A percentile compares a stretch with the other conserved stretches of the same genome.
Evolutionary conservation across 35 echinoderm and acorn worm species (phyloP).

Genomic region (Eucidaris tribuloides): DNA sequence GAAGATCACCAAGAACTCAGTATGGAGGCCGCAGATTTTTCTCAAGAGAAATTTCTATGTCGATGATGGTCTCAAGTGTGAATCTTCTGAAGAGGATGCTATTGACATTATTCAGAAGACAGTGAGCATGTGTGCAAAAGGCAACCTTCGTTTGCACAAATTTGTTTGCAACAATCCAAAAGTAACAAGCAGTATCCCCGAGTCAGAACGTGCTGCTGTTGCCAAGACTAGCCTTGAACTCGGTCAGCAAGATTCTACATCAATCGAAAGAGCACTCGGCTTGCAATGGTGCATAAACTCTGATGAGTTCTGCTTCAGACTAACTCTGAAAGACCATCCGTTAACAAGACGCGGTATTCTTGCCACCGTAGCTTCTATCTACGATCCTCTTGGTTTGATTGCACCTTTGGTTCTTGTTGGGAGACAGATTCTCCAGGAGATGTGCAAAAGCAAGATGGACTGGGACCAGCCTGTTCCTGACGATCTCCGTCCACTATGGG

Average conservation of each 20-base stretch:
- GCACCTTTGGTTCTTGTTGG: conserved; percentile 34
- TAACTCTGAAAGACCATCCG: not conserved
- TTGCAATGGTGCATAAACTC: conserved; percentile 35
- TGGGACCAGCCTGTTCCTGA: no score
- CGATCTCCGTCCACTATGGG: no score
- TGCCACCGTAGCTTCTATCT: not conserved
- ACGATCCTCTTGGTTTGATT: not conserved
- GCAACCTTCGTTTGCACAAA: not conserved
- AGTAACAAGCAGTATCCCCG: conserved; percentile 5
- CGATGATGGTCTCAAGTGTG: not conserved
- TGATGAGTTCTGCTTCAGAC: conserved; percentile 35
- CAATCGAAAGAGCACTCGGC: conserved; percentile 51
- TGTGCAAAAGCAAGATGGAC: conserved; percentile 44
- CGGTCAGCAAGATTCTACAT: conserved; percentile 35
- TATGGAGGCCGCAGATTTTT: not conserved
- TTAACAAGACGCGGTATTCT: not conserved
- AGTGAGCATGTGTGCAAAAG: not conserved
- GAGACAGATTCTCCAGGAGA: conserved; percentile 50
- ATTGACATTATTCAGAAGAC: not conserved
- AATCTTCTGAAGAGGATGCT: not conserved
- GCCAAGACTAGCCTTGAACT: no score
- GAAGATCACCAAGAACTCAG: no score
- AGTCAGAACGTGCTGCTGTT: no score
- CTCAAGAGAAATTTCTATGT: not conserved
- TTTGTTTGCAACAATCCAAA: not conserved